Conservation (phyloP, 2,888 invertebrate species). For the Stomorhina lunata region DNA sequence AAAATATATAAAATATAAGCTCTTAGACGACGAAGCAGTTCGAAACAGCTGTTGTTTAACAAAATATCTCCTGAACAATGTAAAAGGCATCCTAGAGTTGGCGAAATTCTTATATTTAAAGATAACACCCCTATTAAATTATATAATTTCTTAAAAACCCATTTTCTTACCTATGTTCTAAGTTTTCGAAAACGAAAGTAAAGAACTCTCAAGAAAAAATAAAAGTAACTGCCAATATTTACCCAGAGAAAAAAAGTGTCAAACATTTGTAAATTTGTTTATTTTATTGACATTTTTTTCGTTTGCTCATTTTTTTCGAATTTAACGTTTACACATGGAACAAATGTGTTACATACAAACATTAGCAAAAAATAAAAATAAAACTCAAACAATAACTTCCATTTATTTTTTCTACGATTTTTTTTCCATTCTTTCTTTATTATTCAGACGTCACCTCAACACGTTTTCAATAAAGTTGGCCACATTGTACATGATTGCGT, state of each 20-base stretch:
- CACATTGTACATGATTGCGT: slow-evolving; percentile 3
- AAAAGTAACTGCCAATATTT: not conserved
- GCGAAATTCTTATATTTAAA: no score
- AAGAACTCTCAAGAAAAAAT: slow-evolving; percentile 3
- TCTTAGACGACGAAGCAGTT: no score
- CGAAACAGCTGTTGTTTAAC: no score
- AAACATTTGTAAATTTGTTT: slow-evolving; percentile 19
- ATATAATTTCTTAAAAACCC: no score
- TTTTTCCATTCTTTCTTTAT: not conserved
- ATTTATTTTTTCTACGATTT: not conserved
- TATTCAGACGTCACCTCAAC: slow-evolving; percentile 56
- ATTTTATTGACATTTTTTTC: slow-evolving; percentile 6
- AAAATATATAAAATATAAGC: no score
- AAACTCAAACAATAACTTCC: not conserved
- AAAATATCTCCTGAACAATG: no score
- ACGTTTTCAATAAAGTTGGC: slow-evolving; percentile 48
- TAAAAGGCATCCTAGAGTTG: no score
- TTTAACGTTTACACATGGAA: slow-evolving; percentile 3
- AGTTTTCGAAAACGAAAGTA: slow-evolving; percentile 40
- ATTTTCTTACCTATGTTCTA: no score
- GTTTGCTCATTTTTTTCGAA: not conserved
- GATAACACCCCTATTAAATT: no score
- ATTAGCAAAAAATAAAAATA: not conserved
- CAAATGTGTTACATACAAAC: not conserved
- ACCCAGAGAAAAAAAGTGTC: slow-evolving; percentile 11